phyloP scores from a whole-genome alignment of 1,140 invertebrate species.

The Drosophila ambigua region DNA sequence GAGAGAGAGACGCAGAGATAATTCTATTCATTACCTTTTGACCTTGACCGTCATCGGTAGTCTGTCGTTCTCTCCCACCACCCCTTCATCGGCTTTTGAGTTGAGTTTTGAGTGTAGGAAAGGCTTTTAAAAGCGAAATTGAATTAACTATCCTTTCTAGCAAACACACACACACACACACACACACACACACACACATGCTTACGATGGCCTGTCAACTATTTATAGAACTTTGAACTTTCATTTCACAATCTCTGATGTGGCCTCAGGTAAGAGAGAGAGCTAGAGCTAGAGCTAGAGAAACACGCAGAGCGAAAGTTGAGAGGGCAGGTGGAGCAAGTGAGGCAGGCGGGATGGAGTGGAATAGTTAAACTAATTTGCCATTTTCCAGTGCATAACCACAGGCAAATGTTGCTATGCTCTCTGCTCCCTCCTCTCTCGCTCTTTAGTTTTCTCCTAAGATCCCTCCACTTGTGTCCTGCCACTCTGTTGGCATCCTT shows the following conservation, averaged over 20 bases:
- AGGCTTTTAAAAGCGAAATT: conserved; percentile 49
- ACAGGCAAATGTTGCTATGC: conserved; percentile 25
- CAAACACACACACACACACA: conserved; percentile 5
- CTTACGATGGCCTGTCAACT: conserved; percentile 5
- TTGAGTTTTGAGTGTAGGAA: conserved; percentile 34
- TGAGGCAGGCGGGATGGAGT: no score
- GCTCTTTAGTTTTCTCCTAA: no score
- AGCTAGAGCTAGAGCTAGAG: no score
- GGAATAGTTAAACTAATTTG: conserved; percentile 49
- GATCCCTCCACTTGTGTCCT: no score
- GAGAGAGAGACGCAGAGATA: not conserved
- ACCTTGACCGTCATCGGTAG: conserved; percentile 47
- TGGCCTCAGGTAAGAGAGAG: no score
- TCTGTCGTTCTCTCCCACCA: not conserved
- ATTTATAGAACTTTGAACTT: conserved; percentile 45
- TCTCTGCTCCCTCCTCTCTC: not conserved
- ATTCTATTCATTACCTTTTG: conserved; percentile 51
- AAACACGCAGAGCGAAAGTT: not conserved
- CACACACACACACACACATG: conserved; percentile 5
- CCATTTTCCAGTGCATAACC: conserved; percentile 32
- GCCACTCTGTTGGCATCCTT: conserved; percentile 16
- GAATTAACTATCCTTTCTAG: conserved; percentile 40
- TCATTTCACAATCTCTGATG: conserved; percentile 25
- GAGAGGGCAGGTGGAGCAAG: not conserved
- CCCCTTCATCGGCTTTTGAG: no score